phyloP scores from a whole-genome alignment of 2,113 vertebrate genomes.

The Myrmophylax atrothorax region DNA sequence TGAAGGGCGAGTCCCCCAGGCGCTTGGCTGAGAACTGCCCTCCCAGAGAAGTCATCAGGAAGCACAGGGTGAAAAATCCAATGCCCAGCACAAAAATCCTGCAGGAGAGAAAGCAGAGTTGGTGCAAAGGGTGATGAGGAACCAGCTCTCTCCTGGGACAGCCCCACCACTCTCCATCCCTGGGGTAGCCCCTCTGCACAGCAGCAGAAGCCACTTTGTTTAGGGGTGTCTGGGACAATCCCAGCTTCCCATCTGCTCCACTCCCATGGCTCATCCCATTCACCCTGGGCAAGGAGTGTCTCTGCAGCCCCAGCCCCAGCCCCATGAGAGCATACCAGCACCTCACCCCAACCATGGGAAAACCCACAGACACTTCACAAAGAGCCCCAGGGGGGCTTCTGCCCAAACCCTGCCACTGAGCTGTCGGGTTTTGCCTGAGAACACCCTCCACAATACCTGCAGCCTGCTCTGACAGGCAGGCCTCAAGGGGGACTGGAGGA shows the following conservation, averaged over 20 bases:
- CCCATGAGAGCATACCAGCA: rapidly evolving
- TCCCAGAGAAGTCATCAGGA: constrained; percentile 96
- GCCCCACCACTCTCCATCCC: rapidly evolving
- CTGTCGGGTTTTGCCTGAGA: rapidly evolving
- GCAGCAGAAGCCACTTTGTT: not conserved
- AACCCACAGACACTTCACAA: rapidly evolving
- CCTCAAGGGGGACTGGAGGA: rapidly evolving
- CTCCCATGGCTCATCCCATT: rapidly evolving
- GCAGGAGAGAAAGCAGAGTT: not conserved
- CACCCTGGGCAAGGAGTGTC: not conserved
- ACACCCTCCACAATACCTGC: not conserved
- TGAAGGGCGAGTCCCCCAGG: constrained; percentile 91
- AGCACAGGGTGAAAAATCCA: constrained; percentile 97
- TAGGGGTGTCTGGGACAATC: not conserved
- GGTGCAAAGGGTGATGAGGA: not conserved
- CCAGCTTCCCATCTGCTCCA: not conserved
- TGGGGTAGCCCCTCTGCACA: not conserved
- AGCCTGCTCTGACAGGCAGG: not conserved
- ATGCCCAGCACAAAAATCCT: constrained; percentile 96
- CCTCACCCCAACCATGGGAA: rapidly evolving
- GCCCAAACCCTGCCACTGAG: not conserved
- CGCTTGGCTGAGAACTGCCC: constrained; percentile 93
- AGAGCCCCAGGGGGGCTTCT: not conserved
- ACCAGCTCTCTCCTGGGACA: not conserved
- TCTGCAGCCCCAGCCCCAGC: not conserved